Evolutionary conservation across 2,113 vertebrate genomes (phyloP).

Genomic region (Perca fluviatilis): DNA sequence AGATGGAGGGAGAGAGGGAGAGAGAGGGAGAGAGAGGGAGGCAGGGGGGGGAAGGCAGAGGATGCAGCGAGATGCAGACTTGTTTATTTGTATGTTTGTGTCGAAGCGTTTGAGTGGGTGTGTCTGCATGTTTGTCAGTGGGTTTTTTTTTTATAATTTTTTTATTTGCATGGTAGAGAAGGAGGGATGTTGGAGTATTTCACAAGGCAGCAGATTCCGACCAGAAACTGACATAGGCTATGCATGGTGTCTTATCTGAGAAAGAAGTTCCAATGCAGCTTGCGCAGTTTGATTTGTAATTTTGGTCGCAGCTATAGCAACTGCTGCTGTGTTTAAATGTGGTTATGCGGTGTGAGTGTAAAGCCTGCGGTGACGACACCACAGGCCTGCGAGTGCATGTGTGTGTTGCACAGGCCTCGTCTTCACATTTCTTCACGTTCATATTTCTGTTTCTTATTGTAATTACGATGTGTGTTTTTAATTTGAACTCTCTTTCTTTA

Average conservation of each 20-base stretch:
- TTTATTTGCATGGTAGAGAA: conserved; percentile 3
- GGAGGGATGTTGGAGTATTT: background rate
- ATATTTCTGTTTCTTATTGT: background rate
- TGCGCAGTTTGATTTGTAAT: background rate
- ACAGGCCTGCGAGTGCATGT: conserved; percentile 5
- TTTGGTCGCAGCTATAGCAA: background rate
- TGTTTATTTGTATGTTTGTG: conserved; percentile 59
- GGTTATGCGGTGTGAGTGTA: background rate
- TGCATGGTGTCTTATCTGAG: background rate
- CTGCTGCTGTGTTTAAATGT: background rate
- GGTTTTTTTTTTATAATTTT: background rate
- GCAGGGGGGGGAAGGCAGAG: background rate
- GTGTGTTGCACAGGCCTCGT: conserved; percentile 17
- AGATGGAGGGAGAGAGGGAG: conserved; percentile 22
- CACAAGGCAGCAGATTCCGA: conserved; percentile 1
- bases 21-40: background rate
- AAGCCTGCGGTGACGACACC: background rate
- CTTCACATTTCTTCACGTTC: background rate
- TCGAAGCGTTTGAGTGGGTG: conserved; percentile 40
- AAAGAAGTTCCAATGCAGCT: background rate
- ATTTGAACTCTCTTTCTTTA: background rate
- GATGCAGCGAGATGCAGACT: conserved; percentile 25
- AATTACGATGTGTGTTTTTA: background rate
- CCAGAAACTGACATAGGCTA: background rate
- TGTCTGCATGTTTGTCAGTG: conserved; percentile 26